Evolutionary conservation across 2,113 vertebrate genomes (phyloP), one percentile per base, ranked within the genome.

Genomic region (Cervus canadensis): DNA sequence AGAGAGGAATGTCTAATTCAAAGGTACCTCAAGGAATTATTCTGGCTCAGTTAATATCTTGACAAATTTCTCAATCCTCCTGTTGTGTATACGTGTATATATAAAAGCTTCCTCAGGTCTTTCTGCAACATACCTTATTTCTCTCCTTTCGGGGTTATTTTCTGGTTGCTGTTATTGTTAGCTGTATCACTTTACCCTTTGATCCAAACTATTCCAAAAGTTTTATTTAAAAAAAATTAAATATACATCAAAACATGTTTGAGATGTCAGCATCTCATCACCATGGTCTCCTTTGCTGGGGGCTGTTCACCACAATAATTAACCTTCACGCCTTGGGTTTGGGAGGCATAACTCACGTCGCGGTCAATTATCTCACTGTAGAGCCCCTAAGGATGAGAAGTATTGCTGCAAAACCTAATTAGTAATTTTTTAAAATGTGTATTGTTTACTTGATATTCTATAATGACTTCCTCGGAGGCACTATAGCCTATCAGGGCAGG

Each of bases 401-500:
- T 97, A 14, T 97, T 97, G 59, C 92, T 98, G 96, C 95, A 98
- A 98, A 99, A 98, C 40, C 96, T 94, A 97, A 97, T 98, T 98
- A 98, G 96, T 97, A 26, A 26, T 98, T 97, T 97, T 98, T 92
- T 7, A 1, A 98, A 98, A 98, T 96, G 82, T 95, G 98, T 98
- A 97, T 98, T 95, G 95, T 97, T 98, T 98, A 97, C 98, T 98
- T 98, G 91, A 93, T 98, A 86, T 97, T 95, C 97, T 89, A 50
- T 98, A 96, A 97, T 98, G 92, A 98, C 94, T 98, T 98, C 95
- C 97, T 98, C 91, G 85, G 97, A 98, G 94, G 94, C 98, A 48
- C 90, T 97, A 95, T 76, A 97, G 96, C 87, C 95, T 98, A 98
- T 98, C 98, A 92, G 97, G 90, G 96, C 97, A 91, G 62, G 45